phyloP scores from a whole-genome alignment of 1,140 invertebrate genomes.

The Mizuhopecten yessoensis region DNA sequence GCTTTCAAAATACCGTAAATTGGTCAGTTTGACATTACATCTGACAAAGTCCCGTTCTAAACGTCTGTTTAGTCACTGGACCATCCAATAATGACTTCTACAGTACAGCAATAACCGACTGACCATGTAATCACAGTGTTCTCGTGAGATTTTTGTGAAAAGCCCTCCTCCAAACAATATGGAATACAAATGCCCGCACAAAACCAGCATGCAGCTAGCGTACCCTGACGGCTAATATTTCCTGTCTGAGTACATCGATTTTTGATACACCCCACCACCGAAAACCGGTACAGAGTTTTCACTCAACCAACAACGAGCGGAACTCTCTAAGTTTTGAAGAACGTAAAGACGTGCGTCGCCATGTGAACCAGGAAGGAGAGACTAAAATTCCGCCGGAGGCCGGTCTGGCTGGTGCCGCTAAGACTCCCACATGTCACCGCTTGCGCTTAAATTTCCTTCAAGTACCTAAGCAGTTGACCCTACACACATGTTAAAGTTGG shows the following conservation, averaged over 20 bases:
- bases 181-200: neutral
- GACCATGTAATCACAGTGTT: neutral
- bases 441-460: conserved; percentile 26
- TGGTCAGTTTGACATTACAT: neutral
- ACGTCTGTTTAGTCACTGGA: neutral
- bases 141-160: neutral
- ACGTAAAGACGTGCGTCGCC: conserved; percentile 22
- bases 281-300: conserved; percentile 17
- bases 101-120: neutral
- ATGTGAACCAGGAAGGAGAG: conserved; percentile 17
- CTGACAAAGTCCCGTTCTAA: neutral
- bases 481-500: conserved; percentile 26
- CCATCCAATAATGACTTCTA: neutral
- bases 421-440: conserved; percentile 37
- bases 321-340: conserved; percentile 38
- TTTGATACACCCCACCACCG: conserved; percentile 21
- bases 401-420: conserved; percentile 30
- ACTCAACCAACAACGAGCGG: conserved; percentile 36
- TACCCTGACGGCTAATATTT: conserved; percentile 38
- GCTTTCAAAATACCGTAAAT: neutral
- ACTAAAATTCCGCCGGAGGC: conserved; percentile 42
- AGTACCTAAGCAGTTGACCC: conserved; percentile 41
- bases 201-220: neutral
- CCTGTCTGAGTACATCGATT: conserved; percentile 25
- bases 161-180: neutral